Evolutionary conservation across 2,888 invertebrate genomes (phyloP), one percentile per base, ranked within the genome.

Genomic region (Clusia tigrina): DNA sequence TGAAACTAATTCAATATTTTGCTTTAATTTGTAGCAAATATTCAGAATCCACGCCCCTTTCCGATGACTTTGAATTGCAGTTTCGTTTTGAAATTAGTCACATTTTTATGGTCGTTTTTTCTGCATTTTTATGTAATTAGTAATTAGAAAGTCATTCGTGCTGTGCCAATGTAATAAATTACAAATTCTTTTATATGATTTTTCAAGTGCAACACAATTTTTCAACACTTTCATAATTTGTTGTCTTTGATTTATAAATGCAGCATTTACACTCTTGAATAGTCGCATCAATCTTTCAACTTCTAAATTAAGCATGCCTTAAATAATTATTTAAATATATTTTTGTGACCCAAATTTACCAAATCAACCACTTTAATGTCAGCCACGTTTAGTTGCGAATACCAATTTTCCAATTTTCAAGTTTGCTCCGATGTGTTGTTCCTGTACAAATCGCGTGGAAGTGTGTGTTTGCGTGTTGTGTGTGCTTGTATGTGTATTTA

Each of bases 211-310:
- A 5, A n/a, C n/a, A 17, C 42, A 42, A 42, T 42, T 42, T 42
- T 5, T 42, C 42, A 42, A 42, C 42, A 15, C 42, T 6, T 20
- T 20, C 5, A 18, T 48, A 15, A 20, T 9, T 20, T 48, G 20
- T 48, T 48, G 18, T 48, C 5, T 20, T 20, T 48, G 22, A 20
- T 9, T 6, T 42, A 15, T 3, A 42, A 6, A 3, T n/a, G 42
- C 42, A 42, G 12, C 32, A n/a, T 42, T 42, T 42, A 42, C 32
- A 6, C 6, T 42, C 3, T 42, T 42, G 9, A n/a, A 32, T 3
- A 42, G 42, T 15, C 48, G 18, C 48, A 22, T 48, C 48, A 48
- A 48, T 48, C 48, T 48, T 48, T 48, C 48, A 48, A 3, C 10
- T 6, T 20, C 6, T 22, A 20, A 42, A 48, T 48, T 48, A 20